Conservation (phyloP, 2,888 invertebrate species). For the Seladonia tumulorum region DNA sequence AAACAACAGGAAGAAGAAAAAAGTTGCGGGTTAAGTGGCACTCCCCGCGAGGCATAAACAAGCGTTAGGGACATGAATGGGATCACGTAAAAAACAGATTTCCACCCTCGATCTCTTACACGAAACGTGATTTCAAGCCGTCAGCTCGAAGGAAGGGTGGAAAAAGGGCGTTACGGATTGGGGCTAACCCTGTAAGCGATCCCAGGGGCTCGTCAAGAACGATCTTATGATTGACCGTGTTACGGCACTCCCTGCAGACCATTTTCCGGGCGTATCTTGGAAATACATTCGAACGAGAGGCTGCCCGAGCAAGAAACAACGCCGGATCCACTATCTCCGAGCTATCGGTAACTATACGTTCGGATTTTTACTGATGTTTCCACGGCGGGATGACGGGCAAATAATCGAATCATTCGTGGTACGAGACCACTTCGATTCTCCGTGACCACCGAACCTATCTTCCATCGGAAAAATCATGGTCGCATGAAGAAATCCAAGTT, state of each 20-base stretch:
- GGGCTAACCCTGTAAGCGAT: conserved; percentile 78
- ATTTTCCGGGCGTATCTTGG: conserved; percentile 72
- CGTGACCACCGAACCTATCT: not conserved
- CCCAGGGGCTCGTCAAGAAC: conserved; percentile 81
- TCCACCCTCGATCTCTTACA: conserved; percentile 76
- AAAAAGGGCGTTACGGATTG: conserved; percentile 68
- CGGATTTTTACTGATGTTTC: not conserved
- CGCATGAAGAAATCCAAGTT: not conserved
- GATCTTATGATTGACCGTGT: conserved; percentile 84
- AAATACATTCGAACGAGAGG: conserved; percentile 44
- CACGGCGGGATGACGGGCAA: not conserved
- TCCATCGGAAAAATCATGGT: not conserved
- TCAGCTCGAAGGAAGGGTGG: conserved; percentile 68
- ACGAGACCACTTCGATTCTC: not conserved
- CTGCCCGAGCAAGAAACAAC: conserved; percentile 24
- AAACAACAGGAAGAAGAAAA: conserved; percentile 38
- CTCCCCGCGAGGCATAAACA: conserved; percentile 76
- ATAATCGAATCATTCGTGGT: not conserved
- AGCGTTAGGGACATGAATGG: conserved; percentile 79
- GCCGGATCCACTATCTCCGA: not conserved
- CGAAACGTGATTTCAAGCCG: conserved; percentile 74
- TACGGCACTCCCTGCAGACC: conserved; percentile 80
- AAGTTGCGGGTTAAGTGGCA: conserved; percentile 66
- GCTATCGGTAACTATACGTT: not conserved
- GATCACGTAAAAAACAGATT: conserved; percentile 83